phyloP scores from a whole-genome alignment of 2,113 vertebrate species.

The Halichoerus grypus region DNA sequence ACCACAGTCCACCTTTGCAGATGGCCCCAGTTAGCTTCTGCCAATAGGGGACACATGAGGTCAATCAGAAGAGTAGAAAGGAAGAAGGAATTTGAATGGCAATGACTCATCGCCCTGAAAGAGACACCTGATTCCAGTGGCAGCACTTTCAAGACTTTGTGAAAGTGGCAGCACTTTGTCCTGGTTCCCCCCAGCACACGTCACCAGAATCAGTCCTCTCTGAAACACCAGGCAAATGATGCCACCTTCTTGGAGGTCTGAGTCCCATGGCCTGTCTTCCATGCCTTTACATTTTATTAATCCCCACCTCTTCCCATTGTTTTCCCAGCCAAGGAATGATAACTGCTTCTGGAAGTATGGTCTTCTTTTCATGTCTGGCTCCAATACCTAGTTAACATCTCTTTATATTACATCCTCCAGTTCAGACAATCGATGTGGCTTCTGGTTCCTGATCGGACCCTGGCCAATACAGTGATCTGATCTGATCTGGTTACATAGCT shows the following conservation, averaged over 20 bases:
- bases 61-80: background rate
- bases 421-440: background rate
- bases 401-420: background rate
- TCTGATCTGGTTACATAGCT: background rate
- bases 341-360: background rate
- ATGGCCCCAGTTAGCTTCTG: background rate
- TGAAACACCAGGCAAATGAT: background rate
- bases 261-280: background rate
- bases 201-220: background rate
- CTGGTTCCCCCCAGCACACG: fast-evolving
- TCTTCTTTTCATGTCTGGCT: background rate
- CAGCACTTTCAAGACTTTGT: background rate
- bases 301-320: background rate
- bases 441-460: background rate
- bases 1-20: background rate
- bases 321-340: background rate
- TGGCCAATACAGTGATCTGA: no score
- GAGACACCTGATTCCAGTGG: background rate
- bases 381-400: background rate
- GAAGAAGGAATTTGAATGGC: background rate
- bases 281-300: background rate
- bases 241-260: background rate
- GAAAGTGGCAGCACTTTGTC: background rate
- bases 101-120: background rate
- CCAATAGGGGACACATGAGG: background rate